A percentile compares a stretch with the other conserved stretches of the same genome.
phyloP scores from a whole-genome alignment of 2,888 invertebrate genomes.

The Cheilosia vernalis region DNA sequence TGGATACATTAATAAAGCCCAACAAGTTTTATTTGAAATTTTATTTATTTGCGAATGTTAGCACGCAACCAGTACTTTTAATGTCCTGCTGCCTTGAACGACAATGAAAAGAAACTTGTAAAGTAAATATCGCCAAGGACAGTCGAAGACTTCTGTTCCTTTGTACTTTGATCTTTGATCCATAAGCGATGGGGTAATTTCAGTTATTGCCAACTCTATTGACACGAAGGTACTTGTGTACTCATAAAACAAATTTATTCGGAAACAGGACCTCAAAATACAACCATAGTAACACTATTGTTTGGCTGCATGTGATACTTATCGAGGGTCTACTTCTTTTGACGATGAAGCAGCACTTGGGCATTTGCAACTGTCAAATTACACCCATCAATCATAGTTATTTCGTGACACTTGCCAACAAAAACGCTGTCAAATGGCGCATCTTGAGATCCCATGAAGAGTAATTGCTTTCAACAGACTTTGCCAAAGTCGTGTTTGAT shows the following conservation, averaged over 20 bases:
- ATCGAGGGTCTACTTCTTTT: not conserved
- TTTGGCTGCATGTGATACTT: not conserved
- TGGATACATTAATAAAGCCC: not conserved
- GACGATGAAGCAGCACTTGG: not conserved
- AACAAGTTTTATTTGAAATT: not conserved
- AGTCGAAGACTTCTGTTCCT: not conserved
- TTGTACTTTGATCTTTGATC: conserved; percentile 15
- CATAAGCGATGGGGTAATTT: conserved; percentile 2
- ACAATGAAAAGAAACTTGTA: conserved; percentile 7
- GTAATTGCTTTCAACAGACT: too few relatives aligned
- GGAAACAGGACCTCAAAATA: conserved; percentile 3
- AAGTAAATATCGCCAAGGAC: conserved; percentile 33
- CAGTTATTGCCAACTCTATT: conserved; percentile 3
- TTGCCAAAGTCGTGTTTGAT: too few relatives aligned
- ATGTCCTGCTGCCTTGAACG: not conserved
- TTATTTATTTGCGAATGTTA: conserved; percentile 3
- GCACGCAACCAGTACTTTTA: conserved; percentile 37
- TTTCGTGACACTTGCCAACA: too few relatives aligned
- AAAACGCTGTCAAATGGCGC: too few relatives aligned
- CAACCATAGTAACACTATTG: not conserved
- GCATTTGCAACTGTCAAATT: not conserved
- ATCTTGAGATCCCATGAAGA: too few relatives aligned
- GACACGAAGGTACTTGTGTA: not conserved
- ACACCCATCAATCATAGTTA: conserved; percentile 4
- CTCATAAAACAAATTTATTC: not conserved